phyloP scores from a whole-genome alignment of 2,113 vertebrate genomes.

The Austrofundulus limnaeus region DNA sequence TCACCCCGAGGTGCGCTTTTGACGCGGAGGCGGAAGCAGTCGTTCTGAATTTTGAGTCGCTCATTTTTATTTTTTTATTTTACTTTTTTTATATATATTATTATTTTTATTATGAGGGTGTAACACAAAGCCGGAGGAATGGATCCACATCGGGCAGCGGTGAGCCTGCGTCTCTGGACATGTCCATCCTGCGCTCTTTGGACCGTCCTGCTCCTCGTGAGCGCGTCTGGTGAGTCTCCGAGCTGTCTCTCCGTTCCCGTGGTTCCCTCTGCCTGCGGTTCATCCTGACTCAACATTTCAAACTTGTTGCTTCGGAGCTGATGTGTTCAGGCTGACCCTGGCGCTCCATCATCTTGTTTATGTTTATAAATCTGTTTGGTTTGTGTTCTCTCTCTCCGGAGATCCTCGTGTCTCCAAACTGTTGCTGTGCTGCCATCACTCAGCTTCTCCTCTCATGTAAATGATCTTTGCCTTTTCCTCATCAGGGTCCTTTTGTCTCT shows the following conservation, averaged over 20 bases:
- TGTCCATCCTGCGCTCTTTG: slow-evolving; percentile 69
- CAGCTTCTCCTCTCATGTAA: slow-evolving; percentile 51
- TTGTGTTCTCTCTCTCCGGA: slow-evolving; percentile 6
- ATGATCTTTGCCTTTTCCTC: slow-evolving; percentile 56
- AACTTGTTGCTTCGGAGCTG: neutral
- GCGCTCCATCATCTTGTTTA: neutral
- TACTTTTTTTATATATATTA: no score
- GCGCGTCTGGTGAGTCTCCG: slow-evolving; percentile 66
- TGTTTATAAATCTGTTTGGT: slow-evolving; percentile 13
- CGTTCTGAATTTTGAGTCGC: neutral
- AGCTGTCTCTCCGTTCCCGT: neutral
- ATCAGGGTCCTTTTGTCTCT: slow-evolving; percentile 60
- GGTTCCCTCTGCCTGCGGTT: neutral
- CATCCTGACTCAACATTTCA: slow-evolving; percentile 16
- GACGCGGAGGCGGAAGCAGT: neutral
- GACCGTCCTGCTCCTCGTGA: slow-evolving; percentile 63
- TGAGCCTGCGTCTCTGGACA: slow-evolving; percentile 62
- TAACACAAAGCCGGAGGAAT: slow-evolving; percentile 77
- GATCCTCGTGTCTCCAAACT: neutral
- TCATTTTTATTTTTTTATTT: neutral
- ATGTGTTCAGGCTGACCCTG: no score
- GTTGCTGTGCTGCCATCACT: slow-evolving; percentile 9
- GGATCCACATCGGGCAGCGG: slow-evolving; percentile 69
- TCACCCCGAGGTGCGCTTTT: slow-evolving; percentile 14
- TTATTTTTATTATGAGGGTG: no score